Evolutionary conservation across 2,113 vertebrate genomes (phyloP).

Genomic region (Seriola dumerili): DNA sequence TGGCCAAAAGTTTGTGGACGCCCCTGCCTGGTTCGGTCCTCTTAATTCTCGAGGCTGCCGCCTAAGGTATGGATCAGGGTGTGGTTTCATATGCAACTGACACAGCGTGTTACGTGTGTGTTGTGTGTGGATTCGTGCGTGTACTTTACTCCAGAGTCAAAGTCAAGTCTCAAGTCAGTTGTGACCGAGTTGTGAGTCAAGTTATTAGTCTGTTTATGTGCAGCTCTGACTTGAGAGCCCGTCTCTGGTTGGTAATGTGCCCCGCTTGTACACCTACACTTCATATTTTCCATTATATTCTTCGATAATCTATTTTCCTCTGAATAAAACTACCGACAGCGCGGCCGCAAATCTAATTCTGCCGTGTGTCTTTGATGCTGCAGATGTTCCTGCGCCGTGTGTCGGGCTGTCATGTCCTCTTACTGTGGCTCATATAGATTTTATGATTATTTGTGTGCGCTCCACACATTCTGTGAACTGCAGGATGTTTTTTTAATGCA

Average conservation of each 20-base stretch:
- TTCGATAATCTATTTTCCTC: constrained; percentile 20
- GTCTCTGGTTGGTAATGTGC: neutral
- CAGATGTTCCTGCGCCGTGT: neutral
- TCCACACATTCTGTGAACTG: constrained; percentile 42
- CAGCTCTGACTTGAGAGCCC: neutral
- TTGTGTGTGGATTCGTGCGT: neutral
- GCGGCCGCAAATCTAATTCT: neutral
- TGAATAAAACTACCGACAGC: neutral
- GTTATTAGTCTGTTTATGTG: neutral
- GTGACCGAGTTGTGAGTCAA: no score
- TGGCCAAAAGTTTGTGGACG: constrained; percentile 1
- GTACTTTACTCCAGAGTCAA: neutral
- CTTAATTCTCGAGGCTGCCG: no score
- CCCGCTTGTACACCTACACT: neutral
- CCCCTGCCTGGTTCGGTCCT: no score
- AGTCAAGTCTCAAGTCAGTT: neutral
- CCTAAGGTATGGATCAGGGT: neutral
- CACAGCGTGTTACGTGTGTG: neutral
- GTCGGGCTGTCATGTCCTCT: constrained; percentile 3
- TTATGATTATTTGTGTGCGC: constrained; percentile 44
- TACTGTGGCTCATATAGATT: constrained; percentile 8
- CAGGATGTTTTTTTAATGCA: constrained; percentile 41
- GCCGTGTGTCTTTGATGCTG: neutral
- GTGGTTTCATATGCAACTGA: neutral
- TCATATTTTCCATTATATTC: neutral